Evolutionary conservation across 2,888 invertebrate genomes (phyloP), one percentile per base, ranked within the genome.

Genomic region (Sesia bembeciformis): DNA sequence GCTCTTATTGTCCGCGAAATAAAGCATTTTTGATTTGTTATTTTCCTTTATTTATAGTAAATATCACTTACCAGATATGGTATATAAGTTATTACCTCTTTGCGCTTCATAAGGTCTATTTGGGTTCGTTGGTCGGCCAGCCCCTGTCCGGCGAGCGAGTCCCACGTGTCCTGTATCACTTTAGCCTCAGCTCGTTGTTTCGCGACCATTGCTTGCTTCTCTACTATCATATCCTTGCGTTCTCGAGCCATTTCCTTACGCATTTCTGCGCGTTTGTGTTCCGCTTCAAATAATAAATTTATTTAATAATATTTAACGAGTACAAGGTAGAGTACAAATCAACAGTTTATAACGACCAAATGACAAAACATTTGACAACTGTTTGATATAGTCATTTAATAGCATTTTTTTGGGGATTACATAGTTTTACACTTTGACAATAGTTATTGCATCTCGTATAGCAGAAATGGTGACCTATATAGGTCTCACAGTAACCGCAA

Each of bases 91-190:
- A 23, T 23, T 61, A 84, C 87, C 78, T 82, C 74, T 50, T 78
- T 86, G 53, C 68, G 65, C 53, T 57, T 78, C 40, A 68, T 67
- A 1, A 76, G 60, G 40, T 72, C 70, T 0, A 65, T 57, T 39
- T 71, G 64, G 0, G 71, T 76, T 40, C 59, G 56, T 7, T 81
- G 71, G 0, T 67, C 75, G 0, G 67, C 71, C 3, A 74, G 40
- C 0, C 80, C 75, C 57, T 81, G 79, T 0, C 65, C 70, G 0
- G 79, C 67, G 5, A 87, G 65, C 0, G 79, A 74, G 62, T 81
- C 80, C 87, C 85, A 87, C 0, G 81, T 78, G 6, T 75, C 70
- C 0, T 53, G 6, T 1, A 85, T 72, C 0, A 72, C 56, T 23
- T 71, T 63, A 0, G 58, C 67, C 0, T 78, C 77, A 0, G 62